Base-by-base conservation (phyloP, 2,797 vertebrate species). In the Anisognathus igniventris region DNA sequence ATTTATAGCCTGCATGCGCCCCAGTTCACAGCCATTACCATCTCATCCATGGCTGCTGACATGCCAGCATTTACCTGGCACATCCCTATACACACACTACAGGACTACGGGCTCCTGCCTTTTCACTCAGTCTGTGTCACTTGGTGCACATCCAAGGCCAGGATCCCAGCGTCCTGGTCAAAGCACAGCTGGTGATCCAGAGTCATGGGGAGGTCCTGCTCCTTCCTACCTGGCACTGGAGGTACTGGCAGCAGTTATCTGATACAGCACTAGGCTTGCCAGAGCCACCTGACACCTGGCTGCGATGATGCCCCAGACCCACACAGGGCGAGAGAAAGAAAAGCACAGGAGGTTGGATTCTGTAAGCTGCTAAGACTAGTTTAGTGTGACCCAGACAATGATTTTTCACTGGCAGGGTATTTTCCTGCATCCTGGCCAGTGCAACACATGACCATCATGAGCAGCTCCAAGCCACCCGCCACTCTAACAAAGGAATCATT, bases 401-500 rank as follows among this genome's bases (percentile, higher is more conserved):
- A 42, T 79, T 78, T 86, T 37, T 47, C 21, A 0, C 88, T 53
- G 54, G 73, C 65, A 62, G 66, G 53, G 64, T 54, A 75, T 84
- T 93, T 82, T 60, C 54, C 86, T 89, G 81, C 50, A 9, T 70
- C 84, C 85, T 3, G 1, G 76, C 82, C 90, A 92, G 72, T 11
- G 47, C 1, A 39, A 82, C 94, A 95, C 87, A 92, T 93, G 92
- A 95, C 91, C 73, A 39, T 62, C 92, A 90, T 14, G 25, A 94
- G 93, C 86, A 64, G 79, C 79, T 67, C 86, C 28, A n/a, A 87
- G 92, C 45, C 81, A 88, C 61, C 15, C 19, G 0, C 12, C 4
- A 6, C 56, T 57, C 57, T 73, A 92, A 93, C 90, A 96, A 95
- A 96, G 88, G 77, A 95, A 93, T 96, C 81, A 94, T 93, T 96